These are phyloP conservation scores for Eulithis testata DNA, from an alignment of 2,888 invertebrate species.

Conservation along the genomic window DNA sequence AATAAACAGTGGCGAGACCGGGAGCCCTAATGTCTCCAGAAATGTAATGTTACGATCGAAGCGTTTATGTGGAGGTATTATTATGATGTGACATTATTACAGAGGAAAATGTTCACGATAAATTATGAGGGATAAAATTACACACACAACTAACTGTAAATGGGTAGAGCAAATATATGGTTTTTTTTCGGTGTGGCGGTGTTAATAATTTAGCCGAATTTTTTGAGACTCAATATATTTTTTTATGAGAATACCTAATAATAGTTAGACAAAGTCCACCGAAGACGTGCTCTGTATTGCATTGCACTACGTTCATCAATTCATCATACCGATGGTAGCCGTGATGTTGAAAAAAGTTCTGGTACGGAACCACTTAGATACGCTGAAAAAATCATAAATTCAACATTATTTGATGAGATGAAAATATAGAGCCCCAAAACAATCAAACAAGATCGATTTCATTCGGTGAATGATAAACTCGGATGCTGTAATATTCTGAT, in stretches of 20 bases:
- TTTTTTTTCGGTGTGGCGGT: not conserved
- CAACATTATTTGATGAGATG: not conserved
- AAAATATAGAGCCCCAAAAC: conserved; percentile 11
- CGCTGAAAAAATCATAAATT: not conserved
- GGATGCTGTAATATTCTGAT: conserved; percentile 23
- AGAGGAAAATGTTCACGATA: conserved; percentile 19
- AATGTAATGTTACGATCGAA: conserved; percentile 14
- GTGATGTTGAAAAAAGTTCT: too few species aligned
- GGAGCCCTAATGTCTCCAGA: conserved; percentile 15
- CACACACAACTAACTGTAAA: conserved; percentile 18
- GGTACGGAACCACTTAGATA: too few species aligned
- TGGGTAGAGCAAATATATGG: conserved; percentile 8
- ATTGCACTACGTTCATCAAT: too few species aligned
- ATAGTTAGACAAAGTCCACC: too few species aligned
- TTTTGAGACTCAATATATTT: not conserved
- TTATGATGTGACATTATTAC: conserved; percentile 24
- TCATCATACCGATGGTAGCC: too few species aligned
- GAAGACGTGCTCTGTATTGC: too few species aligned
- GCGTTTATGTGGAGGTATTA: conserved; percentile 12
- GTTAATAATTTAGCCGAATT: not conserved
- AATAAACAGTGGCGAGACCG: not conserved
- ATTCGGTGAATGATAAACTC: conserved; percentile 27
- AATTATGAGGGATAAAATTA: conserved; percentile 30
- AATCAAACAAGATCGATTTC: conserved; percentile 23
- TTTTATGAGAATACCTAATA: not conserved